Base-by-base conservation (phyloP, 2,113 vertebrate genomes). In the Mesembrinibis cayennensis region DNA sequence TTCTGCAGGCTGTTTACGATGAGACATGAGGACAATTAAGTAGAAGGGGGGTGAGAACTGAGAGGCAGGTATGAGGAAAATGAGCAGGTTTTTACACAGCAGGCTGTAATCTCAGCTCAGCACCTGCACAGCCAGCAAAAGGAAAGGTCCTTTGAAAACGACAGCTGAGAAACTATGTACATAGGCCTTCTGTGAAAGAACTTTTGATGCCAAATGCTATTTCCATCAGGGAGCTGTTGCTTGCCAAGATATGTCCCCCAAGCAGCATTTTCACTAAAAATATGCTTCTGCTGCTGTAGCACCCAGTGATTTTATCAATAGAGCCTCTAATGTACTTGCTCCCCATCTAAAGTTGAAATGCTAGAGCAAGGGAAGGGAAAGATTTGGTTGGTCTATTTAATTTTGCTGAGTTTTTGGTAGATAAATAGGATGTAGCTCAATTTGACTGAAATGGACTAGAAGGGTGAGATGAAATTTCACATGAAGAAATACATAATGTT, bases 151-250 rank as follows among this genome's bases (percentile, higher is more conserved):
- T 96, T 93, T 95, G 93, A 91, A 96, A 89, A 87, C 1, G 32
- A 81, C 80, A 92, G 42, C 77, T 72, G 53, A 95, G 89, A 84
- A 95, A 67, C 52, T 25, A 34, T 4, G 29, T n/a, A 36, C 36
- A 10, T 0, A 55, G 56, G 26, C 67, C 19, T 87, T 72, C 86
- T 93, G 83, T 25, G 66, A 89, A 63, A 91, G 50, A 84, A 87
- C 87, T 91, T 87, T 32, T 87, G 83, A 92, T 87, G 91, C 77
- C 93, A 97, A 95, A 94, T 61, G 61, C 70, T 91, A 45, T 89
- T 94, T 91, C 65, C 80, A 91, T 55, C 86, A 78, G 49, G 44
- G 53, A 95, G 77, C 32, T 94, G 74, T 73, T 94, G 73, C 69
- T 95, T 97, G 86, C 90, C 77, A 95, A 82, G 89, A 72, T 92